A percentile compares a stretch with the other conserved stretches of the same genome.
phyloP scores from a whole-genome alignment of 2,113 vertebrate species.

The Nesospiza acunhae region DNA sequence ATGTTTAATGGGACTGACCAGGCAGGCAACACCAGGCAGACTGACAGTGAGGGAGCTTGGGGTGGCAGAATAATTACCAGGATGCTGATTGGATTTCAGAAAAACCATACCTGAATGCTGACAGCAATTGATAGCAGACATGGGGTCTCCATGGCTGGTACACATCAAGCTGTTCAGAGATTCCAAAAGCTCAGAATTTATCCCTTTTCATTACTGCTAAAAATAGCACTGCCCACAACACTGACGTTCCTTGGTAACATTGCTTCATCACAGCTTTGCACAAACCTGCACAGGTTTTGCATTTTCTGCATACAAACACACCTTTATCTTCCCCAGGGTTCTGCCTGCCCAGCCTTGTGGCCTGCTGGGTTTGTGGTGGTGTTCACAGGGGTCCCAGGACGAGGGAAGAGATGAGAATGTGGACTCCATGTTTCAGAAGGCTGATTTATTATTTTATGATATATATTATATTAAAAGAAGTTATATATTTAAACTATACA shows the following conservation, averaged over 20 bases:
- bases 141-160: not conserved
- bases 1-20: not conserved
- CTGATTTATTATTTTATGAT: no score
- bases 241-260: not conserved
- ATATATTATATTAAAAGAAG: no score
- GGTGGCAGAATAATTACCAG: not conserved
- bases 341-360: not conserved
- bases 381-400: no score
- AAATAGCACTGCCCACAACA: not conserved
- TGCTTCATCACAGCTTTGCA: not conserved
- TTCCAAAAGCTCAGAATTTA: not conserved
- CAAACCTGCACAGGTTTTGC: not conserved
- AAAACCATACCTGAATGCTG: not conserved
- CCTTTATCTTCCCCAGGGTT: not conserved
- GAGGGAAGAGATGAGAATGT: no score
- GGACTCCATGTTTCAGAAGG: no score
- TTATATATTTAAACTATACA: no score
- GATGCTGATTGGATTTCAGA: not conserved
- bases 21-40: not conserved
- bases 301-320: not conserved
- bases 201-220: not conserved
- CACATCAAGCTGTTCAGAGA: not conserved
- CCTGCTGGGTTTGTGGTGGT: not conserved
- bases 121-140: not conserved
- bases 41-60: fast-evolving